Conservation (phyloP, 2,888 invertebrate genomes). For the Dryococelus australis region DNA sequence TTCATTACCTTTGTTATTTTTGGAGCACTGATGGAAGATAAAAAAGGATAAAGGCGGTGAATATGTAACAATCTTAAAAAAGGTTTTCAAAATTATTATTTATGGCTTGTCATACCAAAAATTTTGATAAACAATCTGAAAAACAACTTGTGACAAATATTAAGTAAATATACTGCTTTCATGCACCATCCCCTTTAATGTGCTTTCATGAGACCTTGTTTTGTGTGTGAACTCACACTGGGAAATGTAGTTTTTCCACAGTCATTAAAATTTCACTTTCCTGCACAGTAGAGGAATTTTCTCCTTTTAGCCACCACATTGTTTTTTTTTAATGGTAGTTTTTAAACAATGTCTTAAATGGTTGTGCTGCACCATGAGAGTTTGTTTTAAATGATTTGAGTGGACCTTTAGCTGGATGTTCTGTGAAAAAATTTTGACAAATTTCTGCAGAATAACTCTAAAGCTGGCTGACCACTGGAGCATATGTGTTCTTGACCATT, state of each 20-base stretch:
- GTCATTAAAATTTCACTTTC: neutral
- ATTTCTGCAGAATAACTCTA: neutral
- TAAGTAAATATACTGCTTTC: too few relatives aligned
- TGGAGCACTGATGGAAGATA: too few relatives aligned
- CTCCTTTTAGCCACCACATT: neutral
- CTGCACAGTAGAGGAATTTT: neutral
- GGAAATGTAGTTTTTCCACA: neutral
- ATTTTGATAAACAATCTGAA: too few relatives aligned
- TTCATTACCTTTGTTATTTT: too few relatives aligned
- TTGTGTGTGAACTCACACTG: neutral
- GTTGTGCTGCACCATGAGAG: neutral
- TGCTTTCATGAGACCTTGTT: neutral
- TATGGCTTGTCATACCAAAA: too few relatives aligned
- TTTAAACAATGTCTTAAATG: neutral
- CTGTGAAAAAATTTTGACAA: too few relatives aligned
- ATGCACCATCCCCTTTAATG: neutral
- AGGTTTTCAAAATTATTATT: too few relatives aligned
- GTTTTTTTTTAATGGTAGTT: too few relatives aligned
- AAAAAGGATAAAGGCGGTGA: too few relatives aligned
- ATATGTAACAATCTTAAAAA: too few relatives aligned
- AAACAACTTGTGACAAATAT: too few relatives aligned
- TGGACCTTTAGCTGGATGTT: neutral
- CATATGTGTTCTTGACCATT: neutral
- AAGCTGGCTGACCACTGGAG: neutral
- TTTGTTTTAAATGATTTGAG: neutral